These are phyloP conservation scores for Crematogaster levior DNA, from an alignment of 2,888 invertebrate species.

Conservation along the genomic window DNA sequence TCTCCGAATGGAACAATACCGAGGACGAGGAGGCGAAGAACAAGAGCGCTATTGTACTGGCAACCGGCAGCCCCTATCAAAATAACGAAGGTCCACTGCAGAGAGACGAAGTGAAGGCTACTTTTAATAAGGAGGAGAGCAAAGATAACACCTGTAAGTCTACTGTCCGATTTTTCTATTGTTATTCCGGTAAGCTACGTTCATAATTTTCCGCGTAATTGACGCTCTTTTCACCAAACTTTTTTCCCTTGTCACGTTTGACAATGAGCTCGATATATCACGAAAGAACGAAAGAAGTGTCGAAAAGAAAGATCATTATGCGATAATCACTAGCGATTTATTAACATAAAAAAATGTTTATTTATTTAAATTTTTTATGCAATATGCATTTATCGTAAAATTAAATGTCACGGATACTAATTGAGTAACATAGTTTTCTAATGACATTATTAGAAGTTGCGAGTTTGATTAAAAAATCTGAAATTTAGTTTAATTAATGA, in stretches of 20 bases:
- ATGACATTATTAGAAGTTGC: neutral
- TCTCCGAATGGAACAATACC: slow-evolving; percentile 88
- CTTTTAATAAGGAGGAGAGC: slow-evolving; percentile 87
- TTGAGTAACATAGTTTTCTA: neutral
- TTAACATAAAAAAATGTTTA: neutral
- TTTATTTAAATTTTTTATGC: neutral
- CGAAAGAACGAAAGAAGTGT: neutral
- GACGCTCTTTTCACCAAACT: slow-evolving; percentile 49
- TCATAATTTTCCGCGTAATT: slow-evolving; percentile 72
- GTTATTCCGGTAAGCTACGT: slow-evolving; percentile 58
- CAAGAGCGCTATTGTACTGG: slow-evolving; percentile 82
- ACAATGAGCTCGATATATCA: slow-evolving; percentile 39
- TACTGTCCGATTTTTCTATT: slow-evolving; percentile 64
- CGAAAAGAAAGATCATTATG: neutral
- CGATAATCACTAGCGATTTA: neutral
- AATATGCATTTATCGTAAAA: neutral
- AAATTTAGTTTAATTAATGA: neutral
- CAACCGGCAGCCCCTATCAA: slow-evolving; percentile 86
- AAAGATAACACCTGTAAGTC: slow-evolving; percentile 84
- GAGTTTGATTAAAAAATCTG: neutral
- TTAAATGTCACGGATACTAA: neutral
- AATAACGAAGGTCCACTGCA: slow-evolving; percentile 89
- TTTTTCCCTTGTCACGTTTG: slow-evolving; percentile 41
- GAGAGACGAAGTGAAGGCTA: slow-evolving; percentile 90
- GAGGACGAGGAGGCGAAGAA: slow-evolving; percentile 87